These are phyloP conservation scores for Anhinga anhinga DNA, from an alignment of 2,113 vertebrate genomes.

Conservation along the genomic window DNA sequence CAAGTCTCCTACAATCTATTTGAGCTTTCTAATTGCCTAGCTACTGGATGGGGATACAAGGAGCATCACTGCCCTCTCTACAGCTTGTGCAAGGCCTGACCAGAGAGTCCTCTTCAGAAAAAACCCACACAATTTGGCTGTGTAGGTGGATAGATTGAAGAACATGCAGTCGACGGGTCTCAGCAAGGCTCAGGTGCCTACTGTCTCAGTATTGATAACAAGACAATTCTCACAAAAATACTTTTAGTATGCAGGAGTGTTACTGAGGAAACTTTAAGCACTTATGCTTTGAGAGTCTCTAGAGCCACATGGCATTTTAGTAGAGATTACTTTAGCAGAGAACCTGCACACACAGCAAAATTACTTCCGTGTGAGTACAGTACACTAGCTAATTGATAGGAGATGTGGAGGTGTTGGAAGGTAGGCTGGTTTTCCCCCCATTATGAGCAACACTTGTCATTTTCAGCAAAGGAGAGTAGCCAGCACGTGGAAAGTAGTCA, in stretches of 20 bases:
- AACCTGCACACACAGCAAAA: background rate
- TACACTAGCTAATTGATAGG: background rate
- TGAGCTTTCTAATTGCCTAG: background rate
- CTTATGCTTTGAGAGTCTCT: background rate
- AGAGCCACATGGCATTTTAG: background rate
- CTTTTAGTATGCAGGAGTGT: background rate
- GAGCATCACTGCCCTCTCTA: background rate
- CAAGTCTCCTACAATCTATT: background rate
- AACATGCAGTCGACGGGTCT: background rate
- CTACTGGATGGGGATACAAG: background rate
- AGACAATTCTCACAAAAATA: background rate
- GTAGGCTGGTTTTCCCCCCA: background rate
- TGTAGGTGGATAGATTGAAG: background rate
- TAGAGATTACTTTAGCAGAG: background rate
- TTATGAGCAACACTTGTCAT: background rate
- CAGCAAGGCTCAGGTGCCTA: background rate
- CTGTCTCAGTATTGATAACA: background rate
- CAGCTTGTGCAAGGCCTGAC: background rate
- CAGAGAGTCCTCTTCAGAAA: background rate
- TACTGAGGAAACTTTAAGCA: background rate
- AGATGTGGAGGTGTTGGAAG: background rate
- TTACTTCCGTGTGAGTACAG: background rate
- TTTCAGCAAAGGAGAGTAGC: background rate
- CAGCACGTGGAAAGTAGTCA: background rate
- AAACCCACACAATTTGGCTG: accelerated